Base-by-base conservation (phyloP, 2,888 invertebrate genomes). In the Diploptera punctata region DNA sequence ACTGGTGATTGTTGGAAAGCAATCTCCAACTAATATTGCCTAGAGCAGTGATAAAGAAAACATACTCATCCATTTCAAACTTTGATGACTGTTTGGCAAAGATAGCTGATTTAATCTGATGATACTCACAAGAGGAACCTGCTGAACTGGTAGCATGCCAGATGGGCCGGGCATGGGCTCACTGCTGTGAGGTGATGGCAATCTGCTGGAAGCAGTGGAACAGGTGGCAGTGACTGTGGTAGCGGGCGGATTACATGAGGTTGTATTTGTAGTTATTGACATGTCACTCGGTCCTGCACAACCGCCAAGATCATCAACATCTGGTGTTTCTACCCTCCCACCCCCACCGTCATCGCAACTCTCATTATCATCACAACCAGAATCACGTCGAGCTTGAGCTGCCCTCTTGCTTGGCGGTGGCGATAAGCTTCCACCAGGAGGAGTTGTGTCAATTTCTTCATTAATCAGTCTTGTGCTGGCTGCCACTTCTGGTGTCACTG, bases 101-200 rank as follows among this genome's bases (percentile, higher is more conserved):
- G n/a, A n/a, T n/a, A n/a, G n/a, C n/a, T n/a, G n/a, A n/a, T n/a
- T n/a, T n/a, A n/a, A n/a, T n/a, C n/a, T n/a, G 31, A 31, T 29
- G 21, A 68, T 77, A 84, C 89, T 89, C 84, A 95, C 94, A 88
- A 95, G 88, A 82, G 94, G 94, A 83, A 93, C 94, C 88, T 93
- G 92, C 84, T 95, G 94, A 79, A 94, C 93, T 73, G 94, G 95
- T 73, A 93, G 92, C 80, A 94, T 85, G 76, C 93, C 93, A 61
- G 93, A 93, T n/a, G 93, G 93, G 75, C 93, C 93, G 75, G 93
- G 91, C 67, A 92, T 86, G 43, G 91, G 90, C 81, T 91, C 91
- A 80, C 87, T 88, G 79, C 85, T 85, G 79, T 90, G 86, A 62
- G 91, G 90, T 79, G 91, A 91, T 73, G 91, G 77, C 67, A 78